Conservation (phyloP, 2,888 invertebrate species). For the Achlya flavicornis region DNA sequence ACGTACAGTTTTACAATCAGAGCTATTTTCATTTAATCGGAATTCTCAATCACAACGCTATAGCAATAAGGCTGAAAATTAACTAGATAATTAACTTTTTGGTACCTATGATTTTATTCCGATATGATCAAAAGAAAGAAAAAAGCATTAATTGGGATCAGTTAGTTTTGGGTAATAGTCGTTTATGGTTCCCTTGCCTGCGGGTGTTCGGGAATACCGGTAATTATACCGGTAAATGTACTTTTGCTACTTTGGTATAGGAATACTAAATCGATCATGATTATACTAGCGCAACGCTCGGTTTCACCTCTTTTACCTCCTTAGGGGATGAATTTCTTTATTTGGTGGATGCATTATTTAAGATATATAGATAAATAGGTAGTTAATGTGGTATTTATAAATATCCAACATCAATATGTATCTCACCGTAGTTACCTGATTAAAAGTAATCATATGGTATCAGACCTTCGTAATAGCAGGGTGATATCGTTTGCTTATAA, state of each 20-base stretch:
- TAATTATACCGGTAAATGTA: not conserved
- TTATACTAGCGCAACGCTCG: no score
- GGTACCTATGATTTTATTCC: constrained; percentile 7
- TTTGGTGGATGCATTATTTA: no score
- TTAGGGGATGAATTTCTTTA: no score
- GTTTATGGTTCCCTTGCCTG: not conserved
- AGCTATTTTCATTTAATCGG: not conserved
- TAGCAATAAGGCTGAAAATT: not conserved
- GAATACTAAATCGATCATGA: no score
- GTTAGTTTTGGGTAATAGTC: not conserved
- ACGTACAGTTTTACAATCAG: constrained; percentile 11
- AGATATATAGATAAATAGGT: no score
- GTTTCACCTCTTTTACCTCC: no score
- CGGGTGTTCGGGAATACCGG: not conserved
- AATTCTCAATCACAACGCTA: not conserved
- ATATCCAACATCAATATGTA: no score
- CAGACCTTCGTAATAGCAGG: not conserved
- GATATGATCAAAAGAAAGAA: not conserved
- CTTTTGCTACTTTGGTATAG: no score
- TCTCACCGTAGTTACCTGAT: no score
- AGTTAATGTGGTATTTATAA: no score
- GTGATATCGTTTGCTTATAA: not conserved
- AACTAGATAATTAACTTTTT: not conserved
- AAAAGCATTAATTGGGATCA: constrained; percentile 3
- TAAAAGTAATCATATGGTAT: no score